Conservation (phyloP, 2,888 invertebrate genomes). For the Arenicola marina region DNA sequence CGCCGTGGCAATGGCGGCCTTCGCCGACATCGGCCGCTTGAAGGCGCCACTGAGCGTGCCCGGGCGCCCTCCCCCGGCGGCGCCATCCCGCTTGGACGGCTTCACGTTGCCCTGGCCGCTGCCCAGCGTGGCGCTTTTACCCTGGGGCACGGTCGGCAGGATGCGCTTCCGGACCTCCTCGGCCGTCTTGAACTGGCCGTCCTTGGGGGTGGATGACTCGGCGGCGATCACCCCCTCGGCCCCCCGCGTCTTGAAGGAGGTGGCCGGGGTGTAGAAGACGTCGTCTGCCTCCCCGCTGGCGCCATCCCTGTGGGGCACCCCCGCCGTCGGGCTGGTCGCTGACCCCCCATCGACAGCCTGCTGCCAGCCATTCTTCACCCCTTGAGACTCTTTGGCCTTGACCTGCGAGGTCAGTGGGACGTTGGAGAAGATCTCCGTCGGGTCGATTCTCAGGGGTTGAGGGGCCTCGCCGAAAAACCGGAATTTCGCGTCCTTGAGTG, state of each 20-base stretch:
- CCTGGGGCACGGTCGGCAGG: background rate
- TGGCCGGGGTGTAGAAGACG: constrained; percentile 6
- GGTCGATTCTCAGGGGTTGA: constrained; percentile 37
- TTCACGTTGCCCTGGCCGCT: background rate
- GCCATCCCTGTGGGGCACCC: constrained; percentile 14
- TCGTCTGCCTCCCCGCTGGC: constrained; percentile 20
- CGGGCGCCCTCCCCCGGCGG: too few relatives aligned
- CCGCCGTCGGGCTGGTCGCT: constrained; percentile 20
- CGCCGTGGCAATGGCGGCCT: background rate
- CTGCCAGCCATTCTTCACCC: constrained; percentile 18
- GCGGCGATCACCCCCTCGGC: background rate
- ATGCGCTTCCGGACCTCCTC: background rate
- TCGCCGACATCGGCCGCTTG: background rate
- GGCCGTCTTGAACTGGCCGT: background rate
- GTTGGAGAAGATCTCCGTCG: constrained; percentile 17
- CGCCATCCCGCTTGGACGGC: background rate
- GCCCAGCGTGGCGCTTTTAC: background rate
- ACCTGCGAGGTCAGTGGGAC: background rate
- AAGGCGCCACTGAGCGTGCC: background rate
- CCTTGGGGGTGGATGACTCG: background rate
- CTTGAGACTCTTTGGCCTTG: background rate
- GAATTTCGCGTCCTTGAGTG: constrained; percentile 31
- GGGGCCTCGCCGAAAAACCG: constrained; percentile 34
- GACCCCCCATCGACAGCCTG: constrained; percentile 14
- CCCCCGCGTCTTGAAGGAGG: constrained; percentile 1